phyloP scores from a whole-genome alignment of 30 jellyfish, hydroid and myxozoan genomes.

The Turritopsis rubra region DNA sequence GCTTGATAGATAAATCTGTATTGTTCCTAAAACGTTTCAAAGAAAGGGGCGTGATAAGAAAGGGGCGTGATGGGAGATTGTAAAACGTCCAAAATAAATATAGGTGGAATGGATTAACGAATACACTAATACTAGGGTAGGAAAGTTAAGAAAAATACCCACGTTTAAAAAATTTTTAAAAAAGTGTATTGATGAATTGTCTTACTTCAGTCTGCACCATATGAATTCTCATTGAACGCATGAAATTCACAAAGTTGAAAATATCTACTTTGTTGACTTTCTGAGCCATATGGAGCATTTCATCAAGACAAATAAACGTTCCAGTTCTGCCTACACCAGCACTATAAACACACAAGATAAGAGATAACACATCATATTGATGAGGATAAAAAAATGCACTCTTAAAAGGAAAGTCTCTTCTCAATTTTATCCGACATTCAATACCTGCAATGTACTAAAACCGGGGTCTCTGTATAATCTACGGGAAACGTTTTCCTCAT shows the following conservation, averaged over 20 bases:
- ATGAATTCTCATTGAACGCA: conserved; percentile 54
- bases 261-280: conserved; percentile 54
- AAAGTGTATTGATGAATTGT: no score
- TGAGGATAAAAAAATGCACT: no score
- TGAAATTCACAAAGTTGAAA: conserved; percentile 71
- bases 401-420: no score
- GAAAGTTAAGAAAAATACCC: no score
- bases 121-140: no score
- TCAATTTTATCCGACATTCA: no score
- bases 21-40: background rate
- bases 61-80: no score
- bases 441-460: conserved; percentile 92
- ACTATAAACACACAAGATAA: conserved; percentile 38
- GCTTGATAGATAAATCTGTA: conserved; percentile 55
- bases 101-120: no score
- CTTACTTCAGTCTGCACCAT: conserved; percentile 85
- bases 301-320: conserved; percentile 72
- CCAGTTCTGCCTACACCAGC: conserved; percentile 99
- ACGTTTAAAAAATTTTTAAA: no score
- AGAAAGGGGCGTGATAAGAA: background rate
- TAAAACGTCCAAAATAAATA: no score
- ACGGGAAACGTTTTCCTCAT: conserved; percentile 60
- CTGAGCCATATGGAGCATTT: conserved; percentile 55
- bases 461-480: conserved; percentile 31
- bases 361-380: no score